Base-by-base conservation (phyloP, 1,140 invertebrate species). In the Cydia amplana region DNA sequence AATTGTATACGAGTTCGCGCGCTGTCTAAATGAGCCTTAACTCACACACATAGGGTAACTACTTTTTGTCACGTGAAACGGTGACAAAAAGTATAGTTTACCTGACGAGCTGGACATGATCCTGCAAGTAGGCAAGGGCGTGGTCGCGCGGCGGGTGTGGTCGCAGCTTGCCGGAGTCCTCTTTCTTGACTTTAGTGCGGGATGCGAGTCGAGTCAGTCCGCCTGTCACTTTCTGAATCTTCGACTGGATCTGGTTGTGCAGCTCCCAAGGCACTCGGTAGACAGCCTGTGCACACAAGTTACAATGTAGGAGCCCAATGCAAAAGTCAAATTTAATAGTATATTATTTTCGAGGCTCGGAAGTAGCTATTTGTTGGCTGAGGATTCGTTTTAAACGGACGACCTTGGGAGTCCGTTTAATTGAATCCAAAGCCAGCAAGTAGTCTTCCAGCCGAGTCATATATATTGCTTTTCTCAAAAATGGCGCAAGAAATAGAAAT, bases 221-320 rank as follows among this genome's bases (percentile, higher is more conserved):
- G 25, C 98, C 98, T 0, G 98, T 98, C 2, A 99, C 97, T 91
- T 98, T 98, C 89, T 99, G 97, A 67, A 99, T 97, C 94, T 98
- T 99, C 72, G 97, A 98, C 88, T 99, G 98, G 23, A 99, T 98
- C 87, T 99, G 98, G 89, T 97, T 98, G 82, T 98, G 98, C 5
- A 99, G 92, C 90, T 98, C 97, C 96, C 97, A 98, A 0, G 97
- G 97, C 14, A 96, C 95, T 74, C 96, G 94, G 83, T 97, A 97
- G 0, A 95, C 95, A 5, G 96, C 96, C 93, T 93, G 75, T 60
- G 55, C 1, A 43, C 0, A 60, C 20, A 60, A 9, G 4, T 51
- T 51, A 16, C 0, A 4, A 18, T 55, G n/a, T 55, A 55, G n/a
- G 6, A 4, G 49, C 4, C 16, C 3, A 18, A n/a, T 0, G n/a